These are phyloP conservation scores for Tromatobia lineatoria DNA, from an alignment of 2,888 invertebrate genomes.

Conservation along the genomic window DNA sequence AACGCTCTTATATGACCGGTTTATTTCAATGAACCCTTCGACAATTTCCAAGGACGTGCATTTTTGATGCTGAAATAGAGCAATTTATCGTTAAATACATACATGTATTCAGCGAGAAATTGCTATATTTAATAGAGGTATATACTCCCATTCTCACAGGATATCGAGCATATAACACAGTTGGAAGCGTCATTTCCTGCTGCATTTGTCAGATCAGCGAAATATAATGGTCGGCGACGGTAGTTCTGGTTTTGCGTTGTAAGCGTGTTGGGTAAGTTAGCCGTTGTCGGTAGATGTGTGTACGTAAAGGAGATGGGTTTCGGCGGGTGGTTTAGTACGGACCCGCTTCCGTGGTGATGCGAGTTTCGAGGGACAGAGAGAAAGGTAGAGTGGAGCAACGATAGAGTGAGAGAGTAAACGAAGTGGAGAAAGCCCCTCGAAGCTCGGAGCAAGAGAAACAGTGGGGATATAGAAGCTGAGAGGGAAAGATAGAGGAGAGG, in stretches of 20 bases:
- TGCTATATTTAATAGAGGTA: too few species aligned
- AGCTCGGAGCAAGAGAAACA: slow-evolving; percentile 47
- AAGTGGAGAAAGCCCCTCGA: slow-evolving; percentile 37
- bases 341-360: slow-evolving; percentile 11
- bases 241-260: slow-evolving; percentile 20
- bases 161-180: background rate
- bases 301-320: slow-evolving; percentile 46
- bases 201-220: slow-evolving; percentile 41
- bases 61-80: too few species aligned
- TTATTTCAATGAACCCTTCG: too few species aligned
- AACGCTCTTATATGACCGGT: too few species aligned
- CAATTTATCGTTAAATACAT: too few species aligned
- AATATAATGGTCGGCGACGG: slow-evolving; percentile 35
- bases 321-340: slow-evolving; percentile 43
- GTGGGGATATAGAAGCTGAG: slow-evolving; percentile 51
- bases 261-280: slow-evolving; percentile 40
- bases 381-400: background rate
- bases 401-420: slow-evolving; percentile 39
- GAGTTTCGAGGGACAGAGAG: slow-evolving; percentile 19
- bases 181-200: slow-evolving; percentile 1
- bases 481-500: slow-evolving; percentile 54
- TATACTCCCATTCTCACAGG: background rate
- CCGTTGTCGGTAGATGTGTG: background rate
- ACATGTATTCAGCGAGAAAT: too few species aligned
- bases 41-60: too few species aligned